Conservation (phyloP, 1,140 invertebrate species). For the Parasteatoda tepidariorum region DNA sequence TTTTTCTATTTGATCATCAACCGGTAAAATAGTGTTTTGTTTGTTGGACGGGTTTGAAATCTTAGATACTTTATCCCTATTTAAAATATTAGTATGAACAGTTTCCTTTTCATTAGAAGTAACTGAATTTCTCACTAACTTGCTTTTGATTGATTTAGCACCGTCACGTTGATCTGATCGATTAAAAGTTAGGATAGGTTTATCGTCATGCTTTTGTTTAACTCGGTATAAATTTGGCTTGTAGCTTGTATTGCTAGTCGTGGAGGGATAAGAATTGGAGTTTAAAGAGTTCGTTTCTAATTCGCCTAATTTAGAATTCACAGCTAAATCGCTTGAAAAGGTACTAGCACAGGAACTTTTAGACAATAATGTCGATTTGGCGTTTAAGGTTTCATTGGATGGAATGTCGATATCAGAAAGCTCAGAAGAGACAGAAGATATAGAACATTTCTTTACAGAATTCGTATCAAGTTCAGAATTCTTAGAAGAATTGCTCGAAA, state of each 20-base stretch:
- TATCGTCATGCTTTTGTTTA: slow-evolving; percentile 16
- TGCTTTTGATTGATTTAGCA: not conserved
- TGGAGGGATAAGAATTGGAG: not conserved
- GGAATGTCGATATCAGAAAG: not conserved
- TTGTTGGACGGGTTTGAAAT: not conserved
- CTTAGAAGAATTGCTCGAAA: slow-evolving; percentile 29
- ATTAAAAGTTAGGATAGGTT: slow-evolving; percentile 4
- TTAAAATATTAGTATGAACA: not conserved
- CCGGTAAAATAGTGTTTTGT: too few relatives aligned
- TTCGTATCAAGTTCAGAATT: slow-evolving; percentile 15
- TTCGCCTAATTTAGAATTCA: not conserved
- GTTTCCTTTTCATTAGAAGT: slow-evolving; percentile 21
- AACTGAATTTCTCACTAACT: not conserved
- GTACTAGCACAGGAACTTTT: slow-evolving; percentile 27
- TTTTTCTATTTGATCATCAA: slow-evolving; percentile 22
- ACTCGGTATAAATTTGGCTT: not conserved
- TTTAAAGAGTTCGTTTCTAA: not conserved
- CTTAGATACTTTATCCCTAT: slow-evolving; percentile 11
- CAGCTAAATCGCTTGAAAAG: slow-evolving; percentile 4
- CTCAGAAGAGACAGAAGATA: slow-evolving; percentile 20
- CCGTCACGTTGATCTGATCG: not conserved
- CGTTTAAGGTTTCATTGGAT: not conserved
- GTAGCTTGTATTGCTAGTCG: not conserved
- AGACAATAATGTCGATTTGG: not conserved
- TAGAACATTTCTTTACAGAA: not conserved